Percentiles rank a stretch among this genome's conserved stretches.
phyloP scores from a whole-genome alignment of 2,797 vertebrate genomes.

The Tapera naevia region DNA sequence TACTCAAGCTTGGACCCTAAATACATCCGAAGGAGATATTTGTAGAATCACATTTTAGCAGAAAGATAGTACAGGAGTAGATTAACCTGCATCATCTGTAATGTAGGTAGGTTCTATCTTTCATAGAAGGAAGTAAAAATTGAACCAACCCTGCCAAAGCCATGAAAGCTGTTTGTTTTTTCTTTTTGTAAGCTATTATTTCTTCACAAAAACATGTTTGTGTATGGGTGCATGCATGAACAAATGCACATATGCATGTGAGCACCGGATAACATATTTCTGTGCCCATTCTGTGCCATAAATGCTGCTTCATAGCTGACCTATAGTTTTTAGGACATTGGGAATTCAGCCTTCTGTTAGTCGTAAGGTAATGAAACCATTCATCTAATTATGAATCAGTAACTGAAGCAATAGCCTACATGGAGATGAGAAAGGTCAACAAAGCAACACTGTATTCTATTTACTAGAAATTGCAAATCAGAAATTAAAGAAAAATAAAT shows the following conservation, averaged over 20 bases:
- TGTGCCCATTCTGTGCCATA: neutral
- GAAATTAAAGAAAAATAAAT: neutral
- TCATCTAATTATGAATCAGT: neutral
- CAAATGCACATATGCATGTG: rapidly evolving
- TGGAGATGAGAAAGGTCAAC: neutral
- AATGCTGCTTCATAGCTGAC: neutral
- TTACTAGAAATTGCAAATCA: neutral
- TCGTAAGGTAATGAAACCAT: constrained; percentile 9
- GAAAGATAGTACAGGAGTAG: neutral
- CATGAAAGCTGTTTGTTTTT: neutral
- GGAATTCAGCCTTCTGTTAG: constrained; percentile 47
- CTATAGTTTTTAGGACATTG: neutral
- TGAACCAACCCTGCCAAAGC: neutral
- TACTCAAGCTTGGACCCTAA: neutral
- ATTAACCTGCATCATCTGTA: neutral
- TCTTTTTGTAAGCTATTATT: neutral
- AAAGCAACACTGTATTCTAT: neutral
- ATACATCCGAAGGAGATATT: neutral
- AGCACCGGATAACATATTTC: constrained; percentile 7
- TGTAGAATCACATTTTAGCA: neutral
- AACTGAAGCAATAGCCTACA: neutral
- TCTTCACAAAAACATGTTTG: neutral
- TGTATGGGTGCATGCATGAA: rapidly evolving
- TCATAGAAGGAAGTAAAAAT: neutral
- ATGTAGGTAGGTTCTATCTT: neutral